Evolutionary conservation across 2,797 vertebrate species (phyloP), one percentile per base, ranked within the genome.

Genomic region (Enteromius paludinosus): DNA sequence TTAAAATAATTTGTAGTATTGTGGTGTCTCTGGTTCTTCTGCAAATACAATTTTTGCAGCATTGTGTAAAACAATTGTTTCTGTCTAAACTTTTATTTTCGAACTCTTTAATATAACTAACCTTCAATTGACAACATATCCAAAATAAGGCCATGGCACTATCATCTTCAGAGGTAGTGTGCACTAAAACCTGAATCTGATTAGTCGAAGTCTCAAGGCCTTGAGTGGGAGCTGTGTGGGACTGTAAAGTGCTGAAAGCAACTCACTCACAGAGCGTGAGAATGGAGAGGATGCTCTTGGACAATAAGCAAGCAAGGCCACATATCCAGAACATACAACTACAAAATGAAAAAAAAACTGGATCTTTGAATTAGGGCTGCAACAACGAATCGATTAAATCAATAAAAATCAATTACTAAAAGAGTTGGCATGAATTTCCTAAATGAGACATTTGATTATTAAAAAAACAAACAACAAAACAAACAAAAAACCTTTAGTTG

Each of bases 151-250:
- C 17, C 45, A 33, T 2, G 0, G 25, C 45, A 12, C 45, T 18
- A 33, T 49, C 45, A 47, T 30, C 68, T 47, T 28, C 23, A 70
- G 28, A 10, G 14, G 43, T 47, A 18, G 41, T 47, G 5, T 56
- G 47, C 28, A 35, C 71, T 74, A n/a, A n/a, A 74, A 38, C 30
- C 71, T 56, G 49, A 56, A 73, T 49, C 45, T 23, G 71, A 74
- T 56, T 35, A 73, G 6, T 28, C 0, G 9, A 56, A 74, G 30
- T 56, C 49, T 74, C 72, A 74, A 74, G 52, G 72, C 41, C 33
- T 74, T 56, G 72, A 35, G 72, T 59, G 52, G 52, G 72, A 33
- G 47, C 43, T 49, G 69, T 49, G 69, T 18, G 43, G 43, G 68
- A 71, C 23, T 47, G 68, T 71, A 47, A 30, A 70, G 23, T 47